Base-by-base conservation (phyloP, 2,797 vertebrate species). In the Fratercula arctica region DNA sequence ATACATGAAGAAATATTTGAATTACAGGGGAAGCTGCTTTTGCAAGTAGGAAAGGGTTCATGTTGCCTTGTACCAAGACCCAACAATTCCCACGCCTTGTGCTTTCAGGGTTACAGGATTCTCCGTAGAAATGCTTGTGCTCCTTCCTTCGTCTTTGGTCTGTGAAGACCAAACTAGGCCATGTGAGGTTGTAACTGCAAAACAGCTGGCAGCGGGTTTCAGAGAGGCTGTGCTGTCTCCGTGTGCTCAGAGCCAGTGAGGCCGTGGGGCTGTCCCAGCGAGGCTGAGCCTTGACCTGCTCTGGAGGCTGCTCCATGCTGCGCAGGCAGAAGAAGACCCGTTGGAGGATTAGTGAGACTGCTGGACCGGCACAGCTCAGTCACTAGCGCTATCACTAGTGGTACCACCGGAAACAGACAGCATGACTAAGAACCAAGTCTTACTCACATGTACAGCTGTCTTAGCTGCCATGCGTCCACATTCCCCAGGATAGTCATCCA, bases 361-460 rank as follows among this genome's bases (percentile, higher is more conserved):
- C 85, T 12, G 39, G 59, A n/a, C 35, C 1, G 0, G 9, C 48
- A 1, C 0, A 12, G 66, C 53, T 60, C 79, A 2, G 14, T 10
- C 90, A 4, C 51, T 54, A n/a, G 11, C 60, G 25, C 66, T 10
- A 5, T 10, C 90, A 4, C 51, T 54, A n/a, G 11, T 56, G 25
- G 69, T 11, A 5, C 61, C 16, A 14, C 51, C 1, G 4, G 59
- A 41, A 88, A n/a, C 37, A 28, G 41, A 28, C 25, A 41, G 51
- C 17, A 26, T 24, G 41, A 86, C 33, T 2, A 28, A 33, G 20
- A 43, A 45, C 86, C 74, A 67, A 63, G 69, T 51, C 86, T 39
- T 96, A 48, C 72, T 74, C 94, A 92, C 85, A 83, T 15, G 35
- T 78, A 51, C 82, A 89, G 89, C 96, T 94, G 90, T 94, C 96